These are phyloP conservation scores for Heterotis niloticus DNA, from an alignment of 2,113 vertebrate species.

Conservation along the genomic window DNA sequence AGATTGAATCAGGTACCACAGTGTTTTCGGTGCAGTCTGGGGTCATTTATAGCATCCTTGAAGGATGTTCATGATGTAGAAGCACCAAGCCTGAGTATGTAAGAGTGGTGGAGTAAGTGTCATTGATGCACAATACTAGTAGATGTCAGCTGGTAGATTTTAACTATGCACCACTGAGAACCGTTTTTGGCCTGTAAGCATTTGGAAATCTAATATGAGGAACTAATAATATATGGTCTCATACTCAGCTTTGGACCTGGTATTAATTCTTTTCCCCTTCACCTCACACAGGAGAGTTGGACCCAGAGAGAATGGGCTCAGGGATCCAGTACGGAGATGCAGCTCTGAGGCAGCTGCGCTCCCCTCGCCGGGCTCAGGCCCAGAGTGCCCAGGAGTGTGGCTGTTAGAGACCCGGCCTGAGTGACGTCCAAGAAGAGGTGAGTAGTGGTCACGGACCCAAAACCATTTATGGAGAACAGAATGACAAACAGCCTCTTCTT, in stretches of 20 bases:
- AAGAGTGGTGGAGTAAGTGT: too few relatives aligned
- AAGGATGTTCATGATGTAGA: too few relatives aligned
- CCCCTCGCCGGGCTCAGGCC: conserved; percentile 75
- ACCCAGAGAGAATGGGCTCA: conserved; percentile 91
- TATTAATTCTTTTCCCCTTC: not conserved
- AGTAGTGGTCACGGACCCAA: not conserved
- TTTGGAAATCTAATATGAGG: not conserved
- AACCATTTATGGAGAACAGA: too few relatives aligned
- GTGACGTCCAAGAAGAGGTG: conserved; percentile 33
- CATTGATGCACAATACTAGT: too few relatives aligned
- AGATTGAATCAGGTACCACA: conserved; percentile 82
- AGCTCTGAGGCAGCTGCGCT: conserved; percentile 79
- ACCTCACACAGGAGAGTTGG: conserved; percentile 74
- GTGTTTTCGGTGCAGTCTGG: not conserved
- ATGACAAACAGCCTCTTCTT: too few relatives aligned
- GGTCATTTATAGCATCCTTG: too few relatives aligned
- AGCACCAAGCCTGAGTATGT: too few relatives aligned
- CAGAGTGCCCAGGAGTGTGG: conserved; percentile 79
- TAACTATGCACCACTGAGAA: not conserved
- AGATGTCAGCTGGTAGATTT: not conserved
- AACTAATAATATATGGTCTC: not conserved
- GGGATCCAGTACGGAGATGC: conserved; percentile 88
- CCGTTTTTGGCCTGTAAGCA: too few relatives aligned
- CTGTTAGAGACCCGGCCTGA: conserved; percentile 61
- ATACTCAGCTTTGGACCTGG: not conserved